These are phyloP conservation scores for Tapirus indicus DNA, from an alignment of 2,797 vertebrate genomes.

Conservation along the genomic window DNA sequence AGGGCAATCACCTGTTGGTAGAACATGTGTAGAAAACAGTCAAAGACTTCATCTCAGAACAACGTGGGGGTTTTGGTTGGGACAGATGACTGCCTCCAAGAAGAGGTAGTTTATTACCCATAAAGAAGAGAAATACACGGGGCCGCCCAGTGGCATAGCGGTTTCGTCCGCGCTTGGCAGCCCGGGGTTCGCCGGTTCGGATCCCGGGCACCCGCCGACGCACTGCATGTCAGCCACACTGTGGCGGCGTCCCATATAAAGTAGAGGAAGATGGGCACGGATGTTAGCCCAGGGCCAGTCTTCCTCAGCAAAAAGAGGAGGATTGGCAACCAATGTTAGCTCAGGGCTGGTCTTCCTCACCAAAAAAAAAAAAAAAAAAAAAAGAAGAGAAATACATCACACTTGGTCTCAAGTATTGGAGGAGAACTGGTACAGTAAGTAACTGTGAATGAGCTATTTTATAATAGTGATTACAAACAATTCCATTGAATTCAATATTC, in stretches of 20 bases:
- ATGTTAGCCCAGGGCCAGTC: no score
- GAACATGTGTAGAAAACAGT: neutral
- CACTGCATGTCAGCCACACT: no score
- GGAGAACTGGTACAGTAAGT: neutral
- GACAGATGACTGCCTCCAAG: neutral
- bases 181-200: no score
- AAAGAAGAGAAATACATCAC: neutral
- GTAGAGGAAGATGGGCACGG: no score
- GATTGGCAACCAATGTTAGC: no score
- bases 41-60: neutral
- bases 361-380: no score
- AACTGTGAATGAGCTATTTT: neutral
- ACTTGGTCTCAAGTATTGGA: slow-evolving; percentile 28
- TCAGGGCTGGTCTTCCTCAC: no score
- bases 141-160: no score
- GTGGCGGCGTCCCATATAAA: no score
- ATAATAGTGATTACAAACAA: neutral
- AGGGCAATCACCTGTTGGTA: neutral
- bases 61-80: slow-evolving; percentile 34
- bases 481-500: slow-evolving; percentile 36
- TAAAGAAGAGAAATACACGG: neutral
- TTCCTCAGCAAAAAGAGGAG: no score
- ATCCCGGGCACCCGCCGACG: no score
- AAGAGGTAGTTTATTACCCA: neutral
- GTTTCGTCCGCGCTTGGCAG: no score